Conservation (phyloP, 2,113 vertebrate species). For the Corythornis cristatus region DNA sequence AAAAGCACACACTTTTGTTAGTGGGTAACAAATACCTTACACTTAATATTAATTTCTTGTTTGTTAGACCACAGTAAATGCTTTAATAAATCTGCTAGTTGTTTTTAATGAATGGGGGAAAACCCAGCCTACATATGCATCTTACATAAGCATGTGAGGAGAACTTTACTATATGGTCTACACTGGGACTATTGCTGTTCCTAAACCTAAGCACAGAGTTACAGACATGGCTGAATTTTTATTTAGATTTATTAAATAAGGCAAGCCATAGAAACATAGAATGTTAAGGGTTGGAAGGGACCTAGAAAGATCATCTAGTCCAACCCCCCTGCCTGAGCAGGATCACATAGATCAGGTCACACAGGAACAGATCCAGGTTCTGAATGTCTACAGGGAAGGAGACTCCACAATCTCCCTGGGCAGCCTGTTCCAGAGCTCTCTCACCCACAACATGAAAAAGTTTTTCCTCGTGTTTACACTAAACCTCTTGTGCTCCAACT, state of each 20-base stretch:
- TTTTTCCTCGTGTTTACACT: too few species aligned
- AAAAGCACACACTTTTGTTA: neutral
- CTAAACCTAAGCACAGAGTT: neutral
- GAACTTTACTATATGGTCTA: neutral
- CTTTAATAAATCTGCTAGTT: neutral
- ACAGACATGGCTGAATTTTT: neutral
- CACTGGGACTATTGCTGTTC: neutral
- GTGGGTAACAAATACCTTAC: neutral
- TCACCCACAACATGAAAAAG: too few species aligned
- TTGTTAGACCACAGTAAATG: neutral
- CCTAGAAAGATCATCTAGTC: too few species aligned
- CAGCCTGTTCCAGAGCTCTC: too few species aligned
- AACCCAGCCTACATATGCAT: rapidly evolving
- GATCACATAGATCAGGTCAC: too few species aligned
- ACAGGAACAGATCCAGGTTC: too few species aligned
- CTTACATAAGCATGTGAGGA: neutral
- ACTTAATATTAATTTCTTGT: neutral
- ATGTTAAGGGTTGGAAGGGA: too few species aligned
- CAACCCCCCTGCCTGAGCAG: too few species aligned
- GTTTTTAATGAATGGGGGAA: neutral
- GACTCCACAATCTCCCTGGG: too few species aligned
- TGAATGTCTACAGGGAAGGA: too few species aligned
- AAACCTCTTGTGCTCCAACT: too few species aligned
- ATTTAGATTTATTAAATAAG: neutral
- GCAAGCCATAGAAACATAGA: too few species aligned